A percentile compares a stretch with the other conserved stretches of the same genome.
These are phyloP conservation scores for Amphiura filiformis DNA, from an alignment of 35 echinoderm and acorn worm genomes.

Conservation along the genomic window DNA sequence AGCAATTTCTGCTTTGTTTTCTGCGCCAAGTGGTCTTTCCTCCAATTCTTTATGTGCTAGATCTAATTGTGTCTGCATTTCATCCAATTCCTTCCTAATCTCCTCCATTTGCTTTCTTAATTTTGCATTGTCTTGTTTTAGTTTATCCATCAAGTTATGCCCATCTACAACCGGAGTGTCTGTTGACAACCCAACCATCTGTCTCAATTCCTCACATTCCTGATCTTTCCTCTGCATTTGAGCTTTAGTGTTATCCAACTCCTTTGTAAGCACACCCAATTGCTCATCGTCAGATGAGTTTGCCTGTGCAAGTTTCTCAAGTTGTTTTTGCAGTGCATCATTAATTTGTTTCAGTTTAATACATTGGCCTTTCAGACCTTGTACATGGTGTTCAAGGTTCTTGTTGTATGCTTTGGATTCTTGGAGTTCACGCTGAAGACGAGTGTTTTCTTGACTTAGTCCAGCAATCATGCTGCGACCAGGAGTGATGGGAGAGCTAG, in stretches of 20 bases:
- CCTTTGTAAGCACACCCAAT: constrained; percentile 28
- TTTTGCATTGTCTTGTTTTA: constrained; percentile 46
- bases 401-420: constrained; percentile 27
- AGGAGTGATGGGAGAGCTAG: constrained; percentile 53
- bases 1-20: constrained; percentile 40
- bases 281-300: constrained; percentile 9
- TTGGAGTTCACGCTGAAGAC: constrained; percentile 38
- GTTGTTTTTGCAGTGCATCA: constrained; percentile 39
- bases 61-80: constrained; percentile 30
- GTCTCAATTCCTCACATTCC: constrained; percentile 33
- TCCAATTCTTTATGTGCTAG: constrained; percentile 6
- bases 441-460: constrained; percentile 46
- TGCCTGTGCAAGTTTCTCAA: background rate
- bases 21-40: background rate
- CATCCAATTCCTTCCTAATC: constrained; percentile 9
- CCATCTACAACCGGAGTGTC: constrained; percentile 27
- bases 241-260: constrained; percentile 52
- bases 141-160: constrained; percentile 28
- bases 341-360: constrained; percentile 41
- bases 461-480: constrained; percentile 48
- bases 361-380: background rate
- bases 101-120: constrained; percentile 50
- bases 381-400: background rate
- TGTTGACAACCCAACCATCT: constrained; percentile 36
- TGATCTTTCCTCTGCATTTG: constrained; percentile 36